Evolutionary conservation across 1,140 invertebrate species (phyloP).

Genomic region (Portunus trituberculatus): DNA sequence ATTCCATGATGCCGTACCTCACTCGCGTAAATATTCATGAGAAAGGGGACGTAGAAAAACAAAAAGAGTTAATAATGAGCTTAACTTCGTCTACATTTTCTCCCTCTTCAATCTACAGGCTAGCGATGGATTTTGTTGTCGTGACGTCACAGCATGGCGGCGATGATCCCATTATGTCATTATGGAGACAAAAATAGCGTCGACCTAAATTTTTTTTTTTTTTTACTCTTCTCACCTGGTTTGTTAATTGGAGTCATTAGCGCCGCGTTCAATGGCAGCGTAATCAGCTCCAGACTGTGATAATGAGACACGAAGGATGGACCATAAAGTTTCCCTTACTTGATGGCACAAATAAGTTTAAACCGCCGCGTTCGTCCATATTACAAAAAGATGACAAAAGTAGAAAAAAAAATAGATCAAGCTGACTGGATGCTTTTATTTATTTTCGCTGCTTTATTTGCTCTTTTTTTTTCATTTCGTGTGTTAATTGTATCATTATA

Average conservation of each 20-base stretch:
- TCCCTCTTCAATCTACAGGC: neutral
- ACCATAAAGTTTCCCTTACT: neutral
- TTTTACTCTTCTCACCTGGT: neutral
- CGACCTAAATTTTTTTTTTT: neutral
- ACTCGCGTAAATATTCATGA: no score
- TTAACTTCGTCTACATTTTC: neutral
- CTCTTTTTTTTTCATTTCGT: no score
- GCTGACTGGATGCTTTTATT: no score
- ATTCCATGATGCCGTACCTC: no score
- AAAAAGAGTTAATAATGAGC: no score
- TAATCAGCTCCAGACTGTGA: neutral
- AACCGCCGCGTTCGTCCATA: no score
- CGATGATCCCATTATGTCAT: neutral
- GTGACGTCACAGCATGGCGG: constrained; percentile 8
- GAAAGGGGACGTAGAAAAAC: no score
- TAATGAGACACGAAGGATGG: neutral
- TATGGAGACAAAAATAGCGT: neutral
- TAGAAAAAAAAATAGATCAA: no score
- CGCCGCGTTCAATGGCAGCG: neutral
- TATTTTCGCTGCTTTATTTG: no score
- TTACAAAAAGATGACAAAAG: no score
- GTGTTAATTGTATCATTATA: no score
- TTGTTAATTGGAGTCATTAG: neutral
- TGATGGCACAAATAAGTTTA: no score
- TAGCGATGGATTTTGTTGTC: neutral